Evolutionary conservation across 2,797 vertebrate genomes (phyloP).

Genomic region (Amblyraja radiata): DNA sequence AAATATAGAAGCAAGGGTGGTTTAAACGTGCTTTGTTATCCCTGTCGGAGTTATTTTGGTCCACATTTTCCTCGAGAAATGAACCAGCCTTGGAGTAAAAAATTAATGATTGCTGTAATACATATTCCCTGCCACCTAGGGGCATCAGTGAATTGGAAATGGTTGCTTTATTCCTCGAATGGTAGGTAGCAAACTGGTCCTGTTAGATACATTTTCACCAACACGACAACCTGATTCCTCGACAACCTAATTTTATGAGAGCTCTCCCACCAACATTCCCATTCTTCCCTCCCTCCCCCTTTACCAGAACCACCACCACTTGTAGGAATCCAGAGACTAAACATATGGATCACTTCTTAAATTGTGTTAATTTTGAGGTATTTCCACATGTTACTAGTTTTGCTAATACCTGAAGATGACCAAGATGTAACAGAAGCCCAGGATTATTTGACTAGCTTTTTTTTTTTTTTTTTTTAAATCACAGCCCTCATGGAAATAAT

Average conservation of each 20-base stretch:
- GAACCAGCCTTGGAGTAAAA: not conserved
- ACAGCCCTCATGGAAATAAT: conserved; percentile 76
- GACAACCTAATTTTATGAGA: not conserved
- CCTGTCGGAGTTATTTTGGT: not conserved
- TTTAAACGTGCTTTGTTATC: not conserved
- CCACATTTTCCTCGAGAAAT: not conserved
- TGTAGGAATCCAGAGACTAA: conserved; percentile 8
- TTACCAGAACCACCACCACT: too few relatives aligned
- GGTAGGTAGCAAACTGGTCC: conserved; percentile 7
- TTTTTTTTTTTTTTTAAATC: conserved; percentile 47
- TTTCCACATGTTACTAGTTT: conserved; percentile 65
- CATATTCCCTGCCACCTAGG: not conserved
- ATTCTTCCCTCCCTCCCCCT: not conserved
- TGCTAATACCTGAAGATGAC: conserved; percentile 59
- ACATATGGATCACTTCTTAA: not conserved
- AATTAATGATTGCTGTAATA: not conserved
- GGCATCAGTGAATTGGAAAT: conserved; percentile 7
- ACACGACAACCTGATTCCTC: not conserved
- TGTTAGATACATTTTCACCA: not conserved
- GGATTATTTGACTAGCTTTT: not conserved
- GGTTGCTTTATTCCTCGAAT: conserved; percentile 25
- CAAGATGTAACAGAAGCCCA: not conserved
- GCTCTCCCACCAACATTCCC: not conserved
- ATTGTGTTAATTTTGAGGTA: conserved; percentile 50
- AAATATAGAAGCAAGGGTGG: not conserved